Base-by-base conservation (phyloP, 2,888 invertebrate genomes). In the Schizotus pectinicornis region DNA sequence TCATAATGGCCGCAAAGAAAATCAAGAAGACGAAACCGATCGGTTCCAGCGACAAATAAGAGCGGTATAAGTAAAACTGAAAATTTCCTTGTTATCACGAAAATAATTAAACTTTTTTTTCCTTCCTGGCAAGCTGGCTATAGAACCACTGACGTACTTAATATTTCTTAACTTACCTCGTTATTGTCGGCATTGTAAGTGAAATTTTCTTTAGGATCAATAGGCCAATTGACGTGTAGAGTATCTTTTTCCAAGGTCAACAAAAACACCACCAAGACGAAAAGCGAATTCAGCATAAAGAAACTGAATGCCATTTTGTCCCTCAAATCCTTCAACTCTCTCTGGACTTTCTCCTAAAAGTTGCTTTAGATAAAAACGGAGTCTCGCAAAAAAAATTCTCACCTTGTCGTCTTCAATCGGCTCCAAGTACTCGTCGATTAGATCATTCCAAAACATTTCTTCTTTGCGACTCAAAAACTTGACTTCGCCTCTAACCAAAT, bases 201-300 rank as follows among this genome's bases (percentile, higher is more conserved):
- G 60, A 78, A 78, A 61, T 79, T 82, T 67, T 73, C 61, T 70
- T 82, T 83, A 1, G 85, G 83, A 67, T 84, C 84, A 38, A 86
- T 81, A 2, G 89, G 89, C 89, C 89, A 90, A 61, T 86, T 83
- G 3, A 90, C 76, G 69, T 89, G 86, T 43, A 90, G 74, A 36
- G 83, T 82, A 67, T 88, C 87, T 74, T 90, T 89, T 71, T 90
- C 87, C 54, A 90, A 76, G 74, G 91, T 91, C 45, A 92, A 80
- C 61, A 91, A 80, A 69, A 91, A 87, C 0, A 91, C 87, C 53
- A 90, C 85, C 37, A 91, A 80, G 8, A 91, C 88, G 80, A 90
- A 92, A 14, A 91, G 81, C 9, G 89, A 84, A 77, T 92, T 92
- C 36, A 90, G 78, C 89, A 91, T 90, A 64, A 90, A 85, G 77